phyloP scores from a whole-genome alignment of 2,888 invertebrate genomes.

The Notodonta dromedarius region DNA sequence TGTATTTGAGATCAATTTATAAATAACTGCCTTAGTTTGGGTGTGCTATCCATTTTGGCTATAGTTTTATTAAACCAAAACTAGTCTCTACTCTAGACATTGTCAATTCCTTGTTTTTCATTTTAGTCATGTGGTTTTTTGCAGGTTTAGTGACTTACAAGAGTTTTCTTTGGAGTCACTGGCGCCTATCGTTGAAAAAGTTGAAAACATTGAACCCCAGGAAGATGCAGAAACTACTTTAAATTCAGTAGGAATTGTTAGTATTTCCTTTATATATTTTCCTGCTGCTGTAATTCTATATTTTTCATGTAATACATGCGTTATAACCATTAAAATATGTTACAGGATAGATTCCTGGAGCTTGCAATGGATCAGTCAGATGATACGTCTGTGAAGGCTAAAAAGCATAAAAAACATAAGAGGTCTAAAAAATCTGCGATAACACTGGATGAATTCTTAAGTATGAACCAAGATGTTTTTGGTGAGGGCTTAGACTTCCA shows the following conservation, averaged over 20 bases:
- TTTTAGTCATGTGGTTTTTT: slow-evolving; percentile 19
- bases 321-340: not conserved
- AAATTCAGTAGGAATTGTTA: slow-evolving; percentile 62
- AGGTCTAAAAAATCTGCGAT: slow-evolving; percentile 76
- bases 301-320: not conserved
- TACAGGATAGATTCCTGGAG: slow-evolving; percentile 72
- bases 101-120: not conserved
- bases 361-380: slow-evolving; percentile 61
- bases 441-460: slow-evolving; percentile 77
- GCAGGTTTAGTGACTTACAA: slow-evolving; percentile 57
- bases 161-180: slow-evolving; percentile 76
- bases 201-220: slow-evolving; percentile 51
- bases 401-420: slow-evolving; percentile 78
- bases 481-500: slow-evolving; percentile 76
- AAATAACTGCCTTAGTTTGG: too few relatives aligned
- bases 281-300: not conserved
- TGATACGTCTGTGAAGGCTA: slow-evolving; percentile 58
- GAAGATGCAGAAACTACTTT: slow-evolving; percentile 41
- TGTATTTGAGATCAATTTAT: too few relatives aligned
- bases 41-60: too few relatives aligned
- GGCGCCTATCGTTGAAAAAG: slow-evolving; percentile 71
- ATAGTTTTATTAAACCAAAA: too few relatives aligned
- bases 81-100: too few relatives aligned
- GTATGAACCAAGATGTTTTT: slow-evolving; percentile 80
- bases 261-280: slow-evolving; percentile 24